Percentiles rank a stretch among this genome's conserved stretches.
Evolutionary conservation across 2,797 vertebrate species (phyloP).

Genomic region (Thripadectes ignobilis): DNA sequence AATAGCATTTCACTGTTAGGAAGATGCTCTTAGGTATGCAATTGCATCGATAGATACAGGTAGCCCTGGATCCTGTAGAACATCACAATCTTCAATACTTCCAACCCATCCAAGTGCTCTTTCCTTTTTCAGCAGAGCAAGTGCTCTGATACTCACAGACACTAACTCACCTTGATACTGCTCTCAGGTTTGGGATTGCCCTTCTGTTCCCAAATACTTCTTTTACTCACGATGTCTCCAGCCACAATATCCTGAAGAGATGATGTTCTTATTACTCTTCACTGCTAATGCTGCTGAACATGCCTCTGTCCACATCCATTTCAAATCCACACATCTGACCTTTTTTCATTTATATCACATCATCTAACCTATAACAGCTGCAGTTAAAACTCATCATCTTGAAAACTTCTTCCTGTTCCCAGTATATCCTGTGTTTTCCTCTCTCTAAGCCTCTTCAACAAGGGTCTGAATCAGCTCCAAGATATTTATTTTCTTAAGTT

Average conservation of each 20-base stretch:
- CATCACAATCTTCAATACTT: not conserved
- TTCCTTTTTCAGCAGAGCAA: not conserved
- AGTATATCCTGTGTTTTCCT: not conserved
- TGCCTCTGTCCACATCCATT: not conserved
- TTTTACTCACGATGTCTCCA: conserved; percentile 92
- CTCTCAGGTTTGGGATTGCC: conserved; percentile 67
- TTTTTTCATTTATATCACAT: not conserved
- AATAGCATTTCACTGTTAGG: not conserved
- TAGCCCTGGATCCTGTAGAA: not conserved
- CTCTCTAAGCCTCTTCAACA: not conserved
- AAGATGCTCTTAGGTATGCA: not conserved
- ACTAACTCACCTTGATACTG: conserved; percentile 65
- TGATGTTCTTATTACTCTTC: not conserved
- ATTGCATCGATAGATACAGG: not conserved
- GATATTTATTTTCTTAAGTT: conserved; percentile 10
- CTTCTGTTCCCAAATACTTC: conserved; percentile 92
- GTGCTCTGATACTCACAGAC: not conserved
- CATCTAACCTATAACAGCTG: conserved; percentile 12
- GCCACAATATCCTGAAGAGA: conserved; percentile 85
- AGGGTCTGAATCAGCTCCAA: not conserved
- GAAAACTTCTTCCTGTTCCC: not conserved
- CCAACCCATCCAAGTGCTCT: not conserved
- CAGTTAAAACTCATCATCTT: not conserved
- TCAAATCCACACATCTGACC: not conserved
- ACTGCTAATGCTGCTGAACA: not conserved